Evolutionary conservation across 2,113 vertebrate species (phyloP).

Genomic region (Callospermophilus lateralis): DNA sequence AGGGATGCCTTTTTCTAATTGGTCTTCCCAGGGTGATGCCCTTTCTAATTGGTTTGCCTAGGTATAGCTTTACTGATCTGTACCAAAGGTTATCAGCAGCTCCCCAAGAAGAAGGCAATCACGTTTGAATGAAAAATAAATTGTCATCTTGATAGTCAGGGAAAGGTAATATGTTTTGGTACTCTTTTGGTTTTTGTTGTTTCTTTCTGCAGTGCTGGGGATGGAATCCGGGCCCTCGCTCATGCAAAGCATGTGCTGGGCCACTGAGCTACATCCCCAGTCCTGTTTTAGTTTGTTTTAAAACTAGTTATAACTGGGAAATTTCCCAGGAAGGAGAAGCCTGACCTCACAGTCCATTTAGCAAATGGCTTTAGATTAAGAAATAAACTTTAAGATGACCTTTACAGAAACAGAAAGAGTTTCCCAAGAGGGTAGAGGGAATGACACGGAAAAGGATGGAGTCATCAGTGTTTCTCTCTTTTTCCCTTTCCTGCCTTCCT

Average conservation of each 20-base stretch:
- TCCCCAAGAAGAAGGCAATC: neutral
- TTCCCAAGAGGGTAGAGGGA: neutral
- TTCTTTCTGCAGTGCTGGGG: neutral
- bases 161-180: neutral
- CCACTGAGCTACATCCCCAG: neutral
- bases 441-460: neutral
- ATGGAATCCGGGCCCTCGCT: neutral
- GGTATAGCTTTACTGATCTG: neutral
- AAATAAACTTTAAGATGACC: neutral
- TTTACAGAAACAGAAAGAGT: neutral
- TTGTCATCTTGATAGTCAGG: neutral
- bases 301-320: neutral
- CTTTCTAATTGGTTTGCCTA: neutral
- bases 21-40: neutral
- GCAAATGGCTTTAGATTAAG: slow-evolving; percentile 18
- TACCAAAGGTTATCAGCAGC: neutral
- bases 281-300: neutral
- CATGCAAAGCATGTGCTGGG: neutral
- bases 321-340: neutral
- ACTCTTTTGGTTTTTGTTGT: neutral
- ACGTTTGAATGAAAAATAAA: neutral
- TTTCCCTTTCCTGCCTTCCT: neutral
- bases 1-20: neutral
- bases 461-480: neutral
- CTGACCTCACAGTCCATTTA: neutral